phyloP scores from a whole-genome alignment of 2,888 invertebrate species.

The Anarsia innoxiella region DNA sequence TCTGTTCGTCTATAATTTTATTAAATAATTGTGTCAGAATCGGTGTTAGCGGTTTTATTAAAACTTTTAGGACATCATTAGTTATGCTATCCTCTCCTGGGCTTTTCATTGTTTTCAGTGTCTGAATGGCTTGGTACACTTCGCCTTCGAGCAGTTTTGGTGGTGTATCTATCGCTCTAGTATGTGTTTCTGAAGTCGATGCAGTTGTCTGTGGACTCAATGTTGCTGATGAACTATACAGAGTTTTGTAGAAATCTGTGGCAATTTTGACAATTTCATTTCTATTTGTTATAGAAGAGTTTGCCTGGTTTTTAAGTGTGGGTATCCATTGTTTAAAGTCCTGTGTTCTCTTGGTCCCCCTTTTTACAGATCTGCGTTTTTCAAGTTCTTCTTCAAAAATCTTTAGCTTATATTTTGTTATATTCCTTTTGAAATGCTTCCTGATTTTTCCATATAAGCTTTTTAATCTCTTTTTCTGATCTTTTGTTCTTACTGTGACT shows the following conservation, averaged over 20 bases:
- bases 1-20: too few relatives aligned
- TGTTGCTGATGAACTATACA: background rate
- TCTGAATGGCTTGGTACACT: background rate
- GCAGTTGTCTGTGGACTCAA: background rate
- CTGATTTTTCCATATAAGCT: too few relatives aligned
- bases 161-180: background rate
- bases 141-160: conserved; percentile 7
- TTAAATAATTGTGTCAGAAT: conserved; percentile 7
- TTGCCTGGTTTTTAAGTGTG: background rate
- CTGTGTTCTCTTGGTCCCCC: too few relatives aligned
- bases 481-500: too few relatives aligned
- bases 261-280: background rate
- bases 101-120: conserved; percentile 7
- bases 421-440: too few relatives aligned
- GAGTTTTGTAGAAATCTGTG: background rate
- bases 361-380: too few relatives aligned
- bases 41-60: conserved; percentile 10
- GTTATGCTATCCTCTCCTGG: conserved; percentile 10
- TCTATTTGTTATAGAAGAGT: background rate
- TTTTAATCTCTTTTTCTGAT: too few relatives aligned
- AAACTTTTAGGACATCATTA: conserved; percentile 12
- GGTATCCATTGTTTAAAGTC: too few relatives aligned
- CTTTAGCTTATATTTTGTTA: too few relatives aligned
- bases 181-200: too few relatives aligned
- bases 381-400: too few relatives aligned